Evolutionary conservation across 2,888 invertebrate species (phyloP).

Genomic region (Pristionchus maxplancki): DNA sequence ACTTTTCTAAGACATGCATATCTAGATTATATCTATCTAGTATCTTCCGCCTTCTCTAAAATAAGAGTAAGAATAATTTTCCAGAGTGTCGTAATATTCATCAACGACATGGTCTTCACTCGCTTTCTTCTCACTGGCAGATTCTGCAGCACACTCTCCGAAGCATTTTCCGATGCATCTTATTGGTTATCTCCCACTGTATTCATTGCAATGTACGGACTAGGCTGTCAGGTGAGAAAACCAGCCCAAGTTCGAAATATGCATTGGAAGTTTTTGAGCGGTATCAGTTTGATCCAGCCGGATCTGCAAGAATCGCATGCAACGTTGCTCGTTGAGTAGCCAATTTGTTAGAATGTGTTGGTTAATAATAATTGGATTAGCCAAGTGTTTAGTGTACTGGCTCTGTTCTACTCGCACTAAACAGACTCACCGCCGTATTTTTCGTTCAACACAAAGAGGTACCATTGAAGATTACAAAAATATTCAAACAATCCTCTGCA

Average conservation of each 20-base stretch:
- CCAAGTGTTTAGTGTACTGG: neutral
- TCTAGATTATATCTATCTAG: too few species aligned
- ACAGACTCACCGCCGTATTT: constrained; percentile 13
- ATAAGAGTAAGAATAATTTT: neutral
- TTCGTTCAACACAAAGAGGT: neutral
- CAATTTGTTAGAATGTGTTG: neutral
- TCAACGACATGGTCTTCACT: constrained; percentile 34
- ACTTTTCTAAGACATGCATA: too few species aligned
- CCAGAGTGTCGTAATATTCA: neutral
- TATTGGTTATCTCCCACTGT: constrained; percentile 32
- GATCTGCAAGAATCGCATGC: too few species aligned
- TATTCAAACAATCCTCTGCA: neutral
- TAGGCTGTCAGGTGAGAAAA: constrained; percentile 27
- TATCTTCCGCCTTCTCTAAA: too few species aligned
- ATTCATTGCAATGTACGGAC: constrained; percentile 3
- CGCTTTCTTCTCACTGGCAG: neutral
- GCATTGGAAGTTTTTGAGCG: too few species aligned
- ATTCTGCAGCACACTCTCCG: neutral
- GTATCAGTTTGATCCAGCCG: too few species aligned
- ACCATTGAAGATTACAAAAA: neutral
- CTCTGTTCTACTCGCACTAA: neutral
- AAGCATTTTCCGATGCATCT: neutral
- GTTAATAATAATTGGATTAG: neutral
- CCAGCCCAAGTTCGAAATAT: too few species aligned
- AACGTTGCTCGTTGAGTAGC: too few species aligned